Base-by-base conservation (phyloP, 2,113 vertebrate genomes). In the Vulpes ferrilata region DNA sequence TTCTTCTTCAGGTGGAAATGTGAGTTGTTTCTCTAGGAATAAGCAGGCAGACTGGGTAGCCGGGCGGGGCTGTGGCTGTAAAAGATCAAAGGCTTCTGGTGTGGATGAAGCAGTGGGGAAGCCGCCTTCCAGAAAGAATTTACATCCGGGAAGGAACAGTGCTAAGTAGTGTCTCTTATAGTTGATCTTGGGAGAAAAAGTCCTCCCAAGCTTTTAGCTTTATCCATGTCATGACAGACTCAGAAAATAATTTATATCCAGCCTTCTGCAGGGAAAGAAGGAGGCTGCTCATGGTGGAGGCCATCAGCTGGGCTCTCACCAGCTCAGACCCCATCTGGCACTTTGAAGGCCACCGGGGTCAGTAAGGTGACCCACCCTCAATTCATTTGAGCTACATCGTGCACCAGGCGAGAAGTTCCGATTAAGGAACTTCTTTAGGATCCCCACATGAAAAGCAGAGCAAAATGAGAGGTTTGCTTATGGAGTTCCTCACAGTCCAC, bases 301-400 rank as follows among this genome's bases (percentile, higher is more conserved):
- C 20, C 38, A 25, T 27, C 12, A 10, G 4, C 6, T 20, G 22
- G 22, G 0, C 32, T 57, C 11, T 62, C 25, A 17, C 27, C 16
- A 7, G 11, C 16, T 20, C 9, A 51, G 64, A 3, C 1, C 30
- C 30, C 5, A 0, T 1, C 3, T 8, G 12, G 48, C 35, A 67
- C 64, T 51, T 35, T 51, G 48, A 51, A 23, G 20, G 12, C 11
- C 16, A 1, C 22, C 2, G 11, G 4, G 48, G 16, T 30, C 22
- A 59, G 55, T 4, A 0, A 9, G 1, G 16, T 27, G 78, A 78
- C 59, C 67, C 27, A 20, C 8, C 1, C 22, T 32, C 38, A 25
- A 1, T n/a, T n/a, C 22, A 5, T 23, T 8, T 12, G 3, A 85
- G n/a, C 12, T 5, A 5, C 23, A n/a, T 16, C 4, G 16, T 12